phyloP scores from a whole-genome alignment of 2,113 vertebrate genomes.

The Cyanistes caeruleus region DNA sequence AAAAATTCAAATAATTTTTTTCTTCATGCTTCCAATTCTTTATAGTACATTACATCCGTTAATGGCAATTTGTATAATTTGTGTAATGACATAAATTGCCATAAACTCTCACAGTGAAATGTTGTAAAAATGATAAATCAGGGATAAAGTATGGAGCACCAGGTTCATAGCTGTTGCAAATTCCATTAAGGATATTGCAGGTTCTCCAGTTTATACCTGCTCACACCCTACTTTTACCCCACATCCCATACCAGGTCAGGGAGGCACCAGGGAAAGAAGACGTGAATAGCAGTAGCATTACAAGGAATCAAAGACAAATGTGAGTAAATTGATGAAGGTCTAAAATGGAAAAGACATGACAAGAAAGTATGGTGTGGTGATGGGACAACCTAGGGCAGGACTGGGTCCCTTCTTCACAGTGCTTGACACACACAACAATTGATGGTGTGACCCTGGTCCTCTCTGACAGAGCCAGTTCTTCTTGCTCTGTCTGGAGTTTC shows the following conservation, averaged over 20 bases:
- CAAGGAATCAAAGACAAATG: background rate
- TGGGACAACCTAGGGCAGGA: rapidly evolving
- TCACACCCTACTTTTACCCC: background rate
- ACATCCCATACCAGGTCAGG: rapidly evolving
- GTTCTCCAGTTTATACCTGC: background rate
- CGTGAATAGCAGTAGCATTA: background rate
- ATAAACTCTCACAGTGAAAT: conserved; percentile 71
- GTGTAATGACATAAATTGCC: conserved; percentile 80
- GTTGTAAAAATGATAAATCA: conserved; percentile 76
- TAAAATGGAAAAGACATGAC: background rate
- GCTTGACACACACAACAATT: background rate
- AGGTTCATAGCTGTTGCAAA: background rate
- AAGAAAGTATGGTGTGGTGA: background rate
- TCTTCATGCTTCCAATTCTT: conserved; percentile 75
- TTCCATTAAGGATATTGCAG: background rate
- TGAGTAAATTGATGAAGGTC: background rate
- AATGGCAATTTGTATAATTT: conserved; percentile 82
- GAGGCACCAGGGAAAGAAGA: background rate
- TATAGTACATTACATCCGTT: conserved; percentile 81
- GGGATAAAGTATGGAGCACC: conserved; percentile 19
- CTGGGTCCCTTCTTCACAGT: rapidly evolving
- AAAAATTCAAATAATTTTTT: conserved; percentile 76
- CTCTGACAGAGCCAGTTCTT: background rate
- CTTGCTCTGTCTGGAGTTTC: background rate
- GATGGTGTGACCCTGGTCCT: background rate